Evolutionary conservation across 2,113 vertebrate genomes (phyloP).

Genomic region (Saguinus imperator): DNA sequence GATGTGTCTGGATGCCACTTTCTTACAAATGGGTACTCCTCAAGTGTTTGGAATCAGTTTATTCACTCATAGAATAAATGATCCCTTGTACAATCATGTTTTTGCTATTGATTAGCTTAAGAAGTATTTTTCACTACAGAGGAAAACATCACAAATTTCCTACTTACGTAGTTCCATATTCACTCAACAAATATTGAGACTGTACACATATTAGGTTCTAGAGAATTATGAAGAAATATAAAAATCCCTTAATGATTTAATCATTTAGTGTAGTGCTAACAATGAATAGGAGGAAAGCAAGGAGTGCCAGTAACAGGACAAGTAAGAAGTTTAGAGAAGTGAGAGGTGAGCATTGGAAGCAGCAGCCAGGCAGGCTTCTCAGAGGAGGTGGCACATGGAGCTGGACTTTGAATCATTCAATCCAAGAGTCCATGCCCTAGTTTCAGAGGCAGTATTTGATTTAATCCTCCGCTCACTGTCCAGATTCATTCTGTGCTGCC

Average conservation of each 20-base stretch:
- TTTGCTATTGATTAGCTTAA: constrained; percentile 54
- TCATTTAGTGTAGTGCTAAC: neutral
- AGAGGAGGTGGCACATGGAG: neutral
- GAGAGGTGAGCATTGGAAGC: neutral
- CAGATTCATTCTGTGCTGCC: neutral
- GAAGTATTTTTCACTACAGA: constrained; percentile 27
- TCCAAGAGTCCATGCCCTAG: neutral
- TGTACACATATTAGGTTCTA: neutral
- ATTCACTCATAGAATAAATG: constrained; percentile 20
- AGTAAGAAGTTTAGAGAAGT: neutral
- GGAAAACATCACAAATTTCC: neutral
- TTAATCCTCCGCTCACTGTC: neutral
- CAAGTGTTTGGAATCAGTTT: constrained; percentile 35
- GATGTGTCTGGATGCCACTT: neutral
- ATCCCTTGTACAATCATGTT: neutral
- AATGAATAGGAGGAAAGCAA: neutral
- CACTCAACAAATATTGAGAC: constrained; percentile 2
- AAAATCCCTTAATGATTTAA: neutral
- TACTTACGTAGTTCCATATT: neutral
- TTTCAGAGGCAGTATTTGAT: neutral
- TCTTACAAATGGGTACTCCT: constrained; percentile 35
- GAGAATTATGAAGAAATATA: neutral
- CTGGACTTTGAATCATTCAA: neutral
- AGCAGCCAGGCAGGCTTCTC: neutral
- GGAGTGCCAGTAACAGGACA: neutral